Evolutionary conservation across 2,888 invertebrate genomes (phyloP).

Genomic region (Pocota personata): DNA sequence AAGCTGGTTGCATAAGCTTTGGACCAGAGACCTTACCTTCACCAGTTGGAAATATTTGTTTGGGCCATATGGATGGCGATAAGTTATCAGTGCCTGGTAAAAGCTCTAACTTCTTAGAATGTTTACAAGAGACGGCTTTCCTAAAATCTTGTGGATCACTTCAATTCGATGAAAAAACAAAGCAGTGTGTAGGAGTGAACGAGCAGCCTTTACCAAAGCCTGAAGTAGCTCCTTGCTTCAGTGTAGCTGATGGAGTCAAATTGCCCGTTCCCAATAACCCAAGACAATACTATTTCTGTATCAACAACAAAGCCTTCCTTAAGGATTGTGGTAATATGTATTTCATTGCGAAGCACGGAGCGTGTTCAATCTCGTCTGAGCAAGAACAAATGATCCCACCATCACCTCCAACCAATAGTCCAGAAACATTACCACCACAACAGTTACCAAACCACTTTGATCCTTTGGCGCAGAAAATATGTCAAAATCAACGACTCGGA

Average conservation of each 20-base stretch:
- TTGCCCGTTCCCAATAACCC: constrained; percentile 19
- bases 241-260: constrained; percentile 24
- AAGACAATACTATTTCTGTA: constrained; percentile 42
- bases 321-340: constrained; percentile 54
- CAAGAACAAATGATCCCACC: not conserved
- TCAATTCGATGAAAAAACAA: not conserved
- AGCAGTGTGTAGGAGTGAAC: not conserved
- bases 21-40: not conserved
- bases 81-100: constrained; percentile 78
- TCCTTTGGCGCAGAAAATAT: constrained; percentile 46
- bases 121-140: constrained; percentile 45
- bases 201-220: not conserved
- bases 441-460: constrained; percentile 14
- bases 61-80: constrained; percentile 76
- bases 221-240: not conserved
- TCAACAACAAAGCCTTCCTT: constrained; percentile 46
- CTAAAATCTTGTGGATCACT: constrained; percentile 8
- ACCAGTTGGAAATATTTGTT: constrained; percentile 74
- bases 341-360: constrained; percentile 18
- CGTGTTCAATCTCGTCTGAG: not conserved
- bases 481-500: constrained; percentile 74
- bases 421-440: not conserved
- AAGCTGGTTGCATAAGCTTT: constrained; percentile 58
- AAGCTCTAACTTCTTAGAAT: constrained; percentile 78
- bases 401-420: not conserved